Conservation (phyloP, 2,888 invertebrate genomes). For the Pammene aurita region DNA sequence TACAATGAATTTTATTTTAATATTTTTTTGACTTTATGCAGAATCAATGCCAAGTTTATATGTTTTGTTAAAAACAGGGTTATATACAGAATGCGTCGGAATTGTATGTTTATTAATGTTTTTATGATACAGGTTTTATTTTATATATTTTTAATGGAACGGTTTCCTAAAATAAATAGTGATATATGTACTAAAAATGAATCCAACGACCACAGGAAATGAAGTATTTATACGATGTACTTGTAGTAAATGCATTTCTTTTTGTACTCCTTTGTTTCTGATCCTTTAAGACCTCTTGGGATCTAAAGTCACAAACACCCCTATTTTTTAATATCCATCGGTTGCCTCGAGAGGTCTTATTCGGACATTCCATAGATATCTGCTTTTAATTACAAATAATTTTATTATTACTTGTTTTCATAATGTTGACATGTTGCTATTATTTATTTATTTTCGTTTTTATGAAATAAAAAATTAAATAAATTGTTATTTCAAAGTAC, state of each 20-base stretch:
- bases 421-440: constrained; percentile 56
- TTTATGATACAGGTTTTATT: constrained; percentile 27
- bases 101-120: constrained; percentile 28
- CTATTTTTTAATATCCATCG: constrained; percentile 34
- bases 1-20: constrained; percentile 23
- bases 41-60: background rate
- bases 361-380: constrained; percentile 59
- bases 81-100: background rate
- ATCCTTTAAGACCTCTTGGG: constrained; percentile 55
- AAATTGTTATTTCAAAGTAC: constrained; percentile 38
- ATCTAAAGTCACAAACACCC: constrained; percentile 26
- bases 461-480: constrained; percentile 55
- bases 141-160: background rate
- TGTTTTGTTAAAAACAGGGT: background rate
- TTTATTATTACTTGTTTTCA: constrained; percentile 46
- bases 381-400: constrained; percentile 44
- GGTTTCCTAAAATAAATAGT: constrained; percentile 5
- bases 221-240: constrained; percentile 7
- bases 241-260: constrained; percentile 44
- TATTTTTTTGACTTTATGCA: constrained; percentile 18
- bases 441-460: constrained; percentile 59
- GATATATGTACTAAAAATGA: constrained; percentile 14
- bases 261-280: constrained; percentile 53
- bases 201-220: constrained; percentile 1
- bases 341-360: constrained; percentile 52